Evolutionary conservation across 1,140 invertebrate species (phyloP).

Genomic region (Drosophila pseudoananassae): DNA sequence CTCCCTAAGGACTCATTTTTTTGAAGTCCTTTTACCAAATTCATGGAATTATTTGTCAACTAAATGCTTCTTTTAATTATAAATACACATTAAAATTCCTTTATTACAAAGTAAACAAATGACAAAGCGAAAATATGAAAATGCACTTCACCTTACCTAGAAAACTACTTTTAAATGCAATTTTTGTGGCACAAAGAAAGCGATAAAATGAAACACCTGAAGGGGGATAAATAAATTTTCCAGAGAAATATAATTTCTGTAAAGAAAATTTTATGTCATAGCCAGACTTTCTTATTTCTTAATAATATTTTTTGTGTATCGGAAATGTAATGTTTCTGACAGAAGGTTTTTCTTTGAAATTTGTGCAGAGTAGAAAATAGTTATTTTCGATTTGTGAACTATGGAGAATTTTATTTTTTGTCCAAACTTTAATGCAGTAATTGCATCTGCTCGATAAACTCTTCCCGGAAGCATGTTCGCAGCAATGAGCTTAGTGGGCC

Average conservation of each 20-base stretch:
- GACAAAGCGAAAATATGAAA: constrained; percentile 14
- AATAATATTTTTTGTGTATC: too few species aligned
- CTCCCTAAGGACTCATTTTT: neutral
- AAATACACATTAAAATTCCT: constrained; percentile 37
- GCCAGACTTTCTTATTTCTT: neutral
- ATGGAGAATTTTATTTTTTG: neutral
- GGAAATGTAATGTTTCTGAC: too few species aligned
- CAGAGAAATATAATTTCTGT: neutral
- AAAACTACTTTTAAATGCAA: constrained; percentile 10
- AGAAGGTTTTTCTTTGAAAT: too few species aligned
- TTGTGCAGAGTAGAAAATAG: neutral
- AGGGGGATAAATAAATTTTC: constrained; percentile 18
- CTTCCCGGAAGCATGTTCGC: constrained; percentile 2
- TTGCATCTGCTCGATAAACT: constrained; percentile 4
- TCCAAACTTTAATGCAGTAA: neutral
- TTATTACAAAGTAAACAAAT: constrained; percentile 27
- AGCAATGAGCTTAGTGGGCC: neutral
- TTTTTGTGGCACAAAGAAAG: constrained; percentile 10
- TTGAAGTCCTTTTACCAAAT: neutral
- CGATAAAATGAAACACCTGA: constrained; percentile 16
- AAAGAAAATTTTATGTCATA: neutral
- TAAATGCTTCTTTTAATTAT: constrained; percentile 10
- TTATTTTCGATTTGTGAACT: too few species aligned
- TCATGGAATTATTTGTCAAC: neutral
- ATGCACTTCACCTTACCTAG: constrained; percentile 2